These are phyloP conservation scores for Epizoanthus fatuus DNA, from an alignment of 92 coral and sea anemone genomes.

Conservation along the genomic window DNA sequence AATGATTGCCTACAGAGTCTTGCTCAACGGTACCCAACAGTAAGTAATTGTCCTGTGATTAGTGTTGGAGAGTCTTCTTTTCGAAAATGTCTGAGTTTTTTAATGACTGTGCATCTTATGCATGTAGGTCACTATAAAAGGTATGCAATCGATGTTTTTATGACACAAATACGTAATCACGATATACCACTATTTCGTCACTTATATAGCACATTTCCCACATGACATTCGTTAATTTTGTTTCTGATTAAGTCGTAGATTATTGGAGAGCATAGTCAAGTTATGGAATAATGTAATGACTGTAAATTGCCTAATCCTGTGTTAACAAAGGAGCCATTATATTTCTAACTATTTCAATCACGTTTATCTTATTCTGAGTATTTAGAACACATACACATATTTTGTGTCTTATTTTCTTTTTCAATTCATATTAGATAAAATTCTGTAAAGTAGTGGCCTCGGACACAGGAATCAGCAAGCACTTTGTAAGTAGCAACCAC, in stretches of 20 bases:
- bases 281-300: neutral
- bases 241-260: neutral
- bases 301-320: neutral
- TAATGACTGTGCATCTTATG: neutral
- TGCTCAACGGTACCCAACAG: conserved; percentile 88
- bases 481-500: conserved; percentile 88
- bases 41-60: conserved; percentile 32
- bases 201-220: neutral
- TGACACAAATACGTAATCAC: too few relatives aligned
- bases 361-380: neutral
- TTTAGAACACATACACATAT: neutral
- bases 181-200: too few relatives aligned
- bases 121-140: too few relatives aligned
- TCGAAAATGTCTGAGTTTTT: neutral
- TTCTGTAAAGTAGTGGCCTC: conserved; percentile 92
- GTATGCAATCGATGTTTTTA: too few relatives aligned
- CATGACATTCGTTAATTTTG: neutral
- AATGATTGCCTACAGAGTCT: conserved; percentile 85
- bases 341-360: too few relatives aligned
- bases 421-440: conserved; percentile 72
- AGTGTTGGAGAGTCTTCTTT: neutral
- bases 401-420: neutral
- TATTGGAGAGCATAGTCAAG: too few relatives aligned
- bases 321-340: too few relatives aligned
- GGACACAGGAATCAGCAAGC: conserved; percentile 94